Conservation (phyloP, 1,140 invertebrate species). For the Drosophila ohnishii region DNA sequence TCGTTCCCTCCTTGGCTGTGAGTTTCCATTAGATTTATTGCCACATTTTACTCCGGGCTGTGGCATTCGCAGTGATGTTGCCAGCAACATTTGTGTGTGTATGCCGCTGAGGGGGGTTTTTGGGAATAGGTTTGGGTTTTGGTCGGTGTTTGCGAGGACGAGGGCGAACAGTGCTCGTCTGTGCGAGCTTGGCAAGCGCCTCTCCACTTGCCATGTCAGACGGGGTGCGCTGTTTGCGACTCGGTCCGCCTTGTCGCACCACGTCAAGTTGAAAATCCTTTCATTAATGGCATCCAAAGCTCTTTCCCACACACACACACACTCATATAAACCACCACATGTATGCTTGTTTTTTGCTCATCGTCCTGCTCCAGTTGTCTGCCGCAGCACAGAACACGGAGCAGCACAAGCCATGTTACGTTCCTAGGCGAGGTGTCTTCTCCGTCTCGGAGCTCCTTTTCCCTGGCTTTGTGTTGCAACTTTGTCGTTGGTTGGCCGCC, state of each 20-base stretch:
- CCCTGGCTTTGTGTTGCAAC: conserved; percentile 54
- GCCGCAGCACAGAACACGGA: conserved; percentile 16
- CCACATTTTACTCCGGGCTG: conserved; percentile 72
- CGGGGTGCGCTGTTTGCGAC: conserved; percentile 26
- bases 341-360: conserved; percentile 31
- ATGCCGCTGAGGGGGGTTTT: conserved; percentile 19
- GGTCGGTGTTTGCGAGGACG: conserved; percentile 35
- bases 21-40: conserved; percentile 82
- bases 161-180: conserved; percentile 18
- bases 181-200: conserved; percentile 34
- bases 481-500: conserved; percentile 28
- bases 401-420: conserved; percentile 40
- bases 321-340: conserved; percentile 4
- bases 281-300: conserved; percentile 69
- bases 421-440: conserved; percentile 47
- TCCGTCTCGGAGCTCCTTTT: conserved; percentile 29
- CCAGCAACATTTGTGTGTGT: conserved; percentile 51
- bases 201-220: conserved; percentile 53
- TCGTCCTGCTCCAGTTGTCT: conserved; percentile 52
- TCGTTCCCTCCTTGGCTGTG: conserved; percentile 51
- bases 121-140: conserved; percentile 2
- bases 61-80: conserved; percentile 66
- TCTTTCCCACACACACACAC: conserved; percentile 40
- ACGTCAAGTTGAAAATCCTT: conserved; percentile 70
- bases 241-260: conserved; percentile 45